phyloP scores from a whole-genome alignment of 2,113 vertebrate species.

The Sinocyclocheilus grahami region DNA sequence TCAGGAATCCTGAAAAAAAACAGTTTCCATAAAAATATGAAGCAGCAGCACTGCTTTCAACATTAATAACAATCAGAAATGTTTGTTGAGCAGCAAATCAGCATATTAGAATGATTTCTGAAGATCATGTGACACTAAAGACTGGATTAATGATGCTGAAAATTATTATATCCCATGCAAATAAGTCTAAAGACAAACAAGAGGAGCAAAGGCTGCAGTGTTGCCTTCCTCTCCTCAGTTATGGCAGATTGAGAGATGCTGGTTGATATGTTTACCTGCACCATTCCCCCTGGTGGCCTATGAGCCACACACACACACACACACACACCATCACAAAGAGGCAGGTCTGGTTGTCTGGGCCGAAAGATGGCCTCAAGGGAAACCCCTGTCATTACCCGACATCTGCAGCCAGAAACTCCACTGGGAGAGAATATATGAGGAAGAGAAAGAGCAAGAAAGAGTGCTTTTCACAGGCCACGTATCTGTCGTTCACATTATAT shows the following conservation, averaged over 20 bases:
- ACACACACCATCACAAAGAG: conserved; percentile 13
- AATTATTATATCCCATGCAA: background rate
- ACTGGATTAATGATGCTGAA: background rate
- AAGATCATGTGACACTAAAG: background rate
- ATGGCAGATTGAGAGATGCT: conserved; percentile 24
- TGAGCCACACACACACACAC: background rate
- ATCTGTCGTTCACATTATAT: background rate
- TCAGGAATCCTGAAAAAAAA: background rate
- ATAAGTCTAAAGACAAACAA: conserved; percentile 16
- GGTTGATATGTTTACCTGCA: conserved; percentile 29
- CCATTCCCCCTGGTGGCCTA: conserved; percentile 6
- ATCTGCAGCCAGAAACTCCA: conserved; percentile 71
- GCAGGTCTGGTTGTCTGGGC: conserved; percentile 37
- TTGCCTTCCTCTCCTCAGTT: background rate
- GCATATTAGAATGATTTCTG: background rate
- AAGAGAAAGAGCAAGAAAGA: conserved; percentile 47
- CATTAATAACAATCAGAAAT: background rate
- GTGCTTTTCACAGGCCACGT: conserved; percentile 5
- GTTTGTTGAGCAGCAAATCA: background rate
- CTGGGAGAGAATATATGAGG: conserved; percentile 44
- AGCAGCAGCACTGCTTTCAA: background rate
- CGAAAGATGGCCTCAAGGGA: conserved; percentile 63
- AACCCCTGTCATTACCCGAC: conserved; percentile 71
- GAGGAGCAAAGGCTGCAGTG: conserved; percentile 35
- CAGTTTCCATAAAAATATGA: background rate